These are phyloP conservation scores for Drosophila rufa DNA, from an alignment of 1,140 invertebrate genomes.

Conservation along the genomic window DNA sequence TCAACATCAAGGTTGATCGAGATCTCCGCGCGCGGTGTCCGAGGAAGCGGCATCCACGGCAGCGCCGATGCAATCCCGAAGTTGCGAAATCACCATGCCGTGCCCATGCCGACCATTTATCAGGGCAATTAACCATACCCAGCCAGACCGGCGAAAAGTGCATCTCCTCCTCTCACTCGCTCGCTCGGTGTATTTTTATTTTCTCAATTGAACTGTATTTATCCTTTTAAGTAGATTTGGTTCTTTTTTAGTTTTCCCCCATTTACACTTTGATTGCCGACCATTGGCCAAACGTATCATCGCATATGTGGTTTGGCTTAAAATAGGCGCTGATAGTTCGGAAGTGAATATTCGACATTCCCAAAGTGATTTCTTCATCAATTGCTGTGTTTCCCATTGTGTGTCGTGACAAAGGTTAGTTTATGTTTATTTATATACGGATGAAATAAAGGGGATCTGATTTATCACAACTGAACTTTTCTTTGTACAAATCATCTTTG, in stretches of 20 bases:
- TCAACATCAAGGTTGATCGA: slow-evolving; percentile 84
- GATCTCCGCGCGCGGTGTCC: slow-evolving; percentile 68
- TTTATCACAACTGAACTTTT: background rate
- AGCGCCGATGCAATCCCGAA: slow-evolving; percentile 42
- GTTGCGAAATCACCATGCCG: slow-evolving; percentile 65
- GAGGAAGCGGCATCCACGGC: slow-evolving; percentile 64
- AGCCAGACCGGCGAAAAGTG: slow-evolving; percentile 38
- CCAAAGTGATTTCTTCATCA: slow-evolving; percentile 31
- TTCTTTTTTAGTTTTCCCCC: slow-evolving; percentile 31
- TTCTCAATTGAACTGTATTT: slow-evolving; percentile 62
- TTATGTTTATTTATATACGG: background rate
- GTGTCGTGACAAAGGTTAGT: slow-evolving; percentile 8
- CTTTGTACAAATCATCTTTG: background rate
- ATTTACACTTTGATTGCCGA: slow-evolving; percentile 26
- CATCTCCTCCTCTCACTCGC: slow-evolving; percentile 9
- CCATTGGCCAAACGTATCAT: slow-evolving; percentile 42
- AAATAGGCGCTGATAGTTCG: slow-evolving; percentile 59
- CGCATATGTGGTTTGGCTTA: slow-evolving; percentile 34
- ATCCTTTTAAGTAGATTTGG: slow-evolving; percentile 71
- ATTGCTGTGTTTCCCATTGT: slow-evolving; percentile 21
- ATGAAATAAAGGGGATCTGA: background rate
- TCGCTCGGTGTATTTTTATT: slow-evolving; percentile 23
- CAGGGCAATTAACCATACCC: slow-evolving; percentile 72
- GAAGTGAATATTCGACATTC: slow-evolving; percentile 72
- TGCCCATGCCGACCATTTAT: slow-evolving; percentile 58